Evolutionary conservation across 2,888 invertebrate species (phyloP), one percentile per base, ranked within the genome.

Genomic region (Hydroisotoma schaefferi): DNA sequence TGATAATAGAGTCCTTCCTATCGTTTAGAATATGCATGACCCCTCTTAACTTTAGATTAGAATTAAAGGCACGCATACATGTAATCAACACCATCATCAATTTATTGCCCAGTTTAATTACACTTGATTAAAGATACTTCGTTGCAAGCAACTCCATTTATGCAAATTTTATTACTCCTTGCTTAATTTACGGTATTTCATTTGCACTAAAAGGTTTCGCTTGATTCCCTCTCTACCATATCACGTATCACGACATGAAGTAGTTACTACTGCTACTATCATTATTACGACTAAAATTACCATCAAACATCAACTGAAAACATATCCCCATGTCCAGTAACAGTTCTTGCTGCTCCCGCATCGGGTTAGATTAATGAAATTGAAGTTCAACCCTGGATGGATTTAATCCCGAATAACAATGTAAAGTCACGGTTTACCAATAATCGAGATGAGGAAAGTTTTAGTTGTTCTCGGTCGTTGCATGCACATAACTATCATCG

Each of bases 111-210:
- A 5, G 8, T 52, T 52, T 52, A 52, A 52, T 52, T 52, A 23
- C 37, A 52, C 4, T 52, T 29, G 51, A 52, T 49, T 52, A 52
- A 52, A 29, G n/a, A n/a, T n/a, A n/a, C n/a, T n/a, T n/a, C n/a
- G n/a, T 15, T 15, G 28, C 23, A 22, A 23, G 5, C 20, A 5
- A 60, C 53, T 49, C 43, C 43, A 37, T 65, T 61, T 65, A 65
- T 65, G 65, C 57, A 62, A 65, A 65, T 65, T 65, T 65, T 62
- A 65, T 65, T 65, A 57, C 59, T 47, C n/a, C 27, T 38, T 27
- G 10, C 22, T 26, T 59, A 58, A 62, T 62, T 62, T 62, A 62
- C 57, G 55, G 51, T 44, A 56, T 63, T 63, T 59, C 55, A 63
- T 59, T 59, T 59, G 33, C 52, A 44, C 56, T 52, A 38, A 40